Percentiles rank a stretch among this genome's conserved stretches.
phyloP scores from a whole-genome alignment of 2,888 invertebrate species.

The Himalopsyche kuldschensis region DNA sequence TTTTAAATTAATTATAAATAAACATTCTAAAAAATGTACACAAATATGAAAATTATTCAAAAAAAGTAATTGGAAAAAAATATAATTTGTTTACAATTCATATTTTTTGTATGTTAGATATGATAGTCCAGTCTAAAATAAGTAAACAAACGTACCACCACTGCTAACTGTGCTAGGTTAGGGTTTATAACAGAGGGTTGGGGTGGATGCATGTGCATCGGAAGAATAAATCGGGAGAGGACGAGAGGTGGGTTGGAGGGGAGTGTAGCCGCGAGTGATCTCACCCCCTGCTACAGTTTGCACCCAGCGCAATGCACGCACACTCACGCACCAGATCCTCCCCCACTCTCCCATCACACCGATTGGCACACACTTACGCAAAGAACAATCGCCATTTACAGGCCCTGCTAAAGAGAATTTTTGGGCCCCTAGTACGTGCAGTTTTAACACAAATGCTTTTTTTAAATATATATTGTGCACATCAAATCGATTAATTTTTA shows the following conservation, averaged over 20 bases:
- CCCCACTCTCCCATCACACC: constrained; percentile 7
- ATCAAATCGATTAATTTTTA: too few relatives aligned
- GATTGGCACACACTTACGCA: constrained; percentile 1
- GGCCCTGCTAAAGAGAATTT: not conserved
- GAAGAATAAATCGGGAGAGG: constrained; percentile 8
- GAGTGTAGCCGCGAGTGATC: constrained; percentile 8
- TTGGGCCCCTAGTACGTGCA: not conserved
- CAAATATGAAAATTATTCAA: not conserved
- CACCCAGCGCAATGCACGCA: not conserved
- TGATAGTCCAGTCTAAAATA: not conserved
- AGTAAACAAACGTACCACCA: constrained; percentile 22
- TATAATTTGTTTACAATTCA: not conserved
- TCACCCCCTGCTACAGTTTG: not conserved
- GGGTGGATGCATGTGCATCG: constrained; percentile 38
- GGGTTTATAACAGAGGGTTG: constrained; percentile 35
- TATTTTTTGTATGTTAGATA: not conserved
- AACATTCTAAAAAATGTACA: not conserved
- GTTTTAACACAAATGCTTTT: not conserved
- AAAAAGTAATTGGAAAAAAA: not conserved
- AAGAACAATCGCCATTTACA: not conserved
- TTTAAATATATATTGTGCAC: not conserved
- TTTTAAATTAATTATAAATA: too few relatives aligned
- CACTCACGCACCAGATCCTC: constrained; percentile 12
- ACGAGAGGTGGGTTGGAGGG: not conserved
- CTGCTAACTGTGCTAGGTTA: constrained; percentile 34